Evolutionary conservation across 2,113 vertebrate genomes (phyloP).

Genomic region (Petroica traversi): DNA sequence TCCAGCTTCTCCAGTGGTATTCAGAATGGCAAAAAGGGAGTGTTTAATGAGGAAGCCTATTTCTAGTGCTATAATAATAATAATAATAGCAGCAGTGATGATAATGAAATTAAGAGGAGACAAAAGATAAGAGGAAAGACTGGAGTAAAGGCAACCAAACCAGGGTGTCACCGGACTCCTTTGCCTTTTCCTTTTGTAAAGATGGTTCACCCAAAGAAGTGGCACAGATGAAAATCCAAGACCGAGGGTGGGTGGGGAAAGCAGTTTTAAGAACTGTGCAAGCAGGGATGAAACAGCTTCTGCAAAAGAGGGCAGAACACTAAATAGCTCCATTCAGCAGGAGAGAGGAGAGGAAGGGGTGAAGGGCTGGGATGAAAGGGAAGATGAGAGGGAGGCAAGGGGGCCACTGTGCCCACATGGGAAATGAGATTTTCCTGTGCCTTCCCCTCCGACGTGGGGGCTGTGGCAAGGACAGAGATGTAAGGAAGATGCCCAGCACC

Average conservation of each 20-base stretch:
- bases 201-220: not conserved
- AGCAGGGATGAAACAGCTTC: conserved; percentile 36
- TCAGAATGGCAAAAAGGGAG: conserved; percentile 5
- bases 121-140: not conserved
- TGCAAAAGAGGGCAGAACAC: not conserved
- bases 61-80: not conserved
- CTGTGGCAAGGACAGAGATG: not conserved
- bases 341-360: not conserved
- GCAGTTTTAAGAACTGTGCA: conserved; percentile 18
- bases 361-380: not conserved
- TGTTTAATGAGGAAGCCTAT: not conserved
- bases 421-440: not conserved
- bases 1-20: not conserved
- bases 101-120: not conserved
- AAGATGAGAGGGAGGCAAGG: not conserved
- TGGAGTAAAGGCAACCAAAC: not conserved
- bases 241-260: conserved; percentile 4
- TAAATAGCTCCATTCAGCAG: not conserved
- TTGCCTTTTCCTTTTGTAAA: not conserved
- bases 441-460: not conserved
- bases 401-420: not conserved
- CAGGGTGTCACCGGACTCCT: not conserved
- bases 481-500: not conserved
- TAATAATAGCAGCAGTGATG: not conserved
- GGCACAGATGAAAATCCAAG: conserved; percentile 11